Evolutionary conservation across 2,888 invertebrate genomes (phyloP).

Genomic region (Dilophus febrilis): DNA sequence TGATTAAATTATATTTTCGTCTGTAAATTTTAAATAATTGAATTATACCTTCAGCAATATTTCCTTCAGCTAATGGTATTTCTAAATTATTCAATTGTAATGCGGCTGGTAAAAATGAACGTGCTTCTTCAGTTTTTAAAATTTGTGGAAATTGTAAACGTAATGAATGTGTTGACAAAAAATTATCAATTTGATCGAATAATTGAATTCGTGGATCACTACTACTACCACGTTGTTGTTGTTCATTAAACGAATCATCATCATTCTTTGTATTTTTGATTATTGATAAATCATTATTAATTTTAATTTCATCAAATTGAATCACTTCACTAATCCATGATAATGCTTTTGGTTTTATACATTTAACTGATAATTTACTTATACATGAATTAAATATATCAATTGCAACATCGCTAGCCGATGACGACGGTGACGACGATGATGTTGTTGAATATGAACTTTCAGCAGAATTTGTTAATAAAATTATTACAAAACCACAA

Average conservation of each 20-base stretch:
- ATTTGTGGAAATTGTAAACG: slow-evolving; percentile 45
- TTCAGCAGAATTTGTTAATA: too few species aligned
- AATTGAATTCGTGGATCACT: slow-evolving; percentile 40
- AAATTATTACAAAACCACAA: too few species aligned
- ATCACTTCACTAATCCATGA: slow-evolving; percentile 53
- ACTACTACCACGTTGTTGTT: slow-evolving; percentile 14
- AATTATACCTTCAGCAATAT: slow-evolving; percentile 20
- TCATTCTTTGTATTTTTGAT: slow-evolving; percentile 39
- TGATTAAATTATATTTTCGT: neutral
- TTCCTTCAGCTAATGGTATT: slow-evolving; percentile 48
- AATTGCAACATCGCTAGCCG: slow-evolving; percentile 44
- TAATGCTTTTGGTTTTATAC: slow-evolving; percentile 61
- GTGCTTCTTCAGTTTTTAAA: slow-evolving; percentile 28
- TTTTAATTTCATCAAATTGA: slow-evolving; percentile 48
- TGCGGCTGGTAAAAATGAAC: slow-evolving; percentile 22
- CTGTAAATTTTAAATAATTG: neutral
- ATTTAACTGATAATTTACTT: slow-evolving; percentile 49
- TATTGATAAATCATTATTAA: slow-evolving; percentile 60
- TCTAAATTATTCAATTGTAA: slow-evolving; percentile 43
- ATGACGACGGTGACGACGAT: slow-evolving; percentile 13
- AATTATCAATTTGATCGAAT: slow-evolving; percentile 55
- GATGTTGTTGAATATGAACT: too few species aligned
- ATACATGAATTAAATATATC: slow-evolving; percentile 52
- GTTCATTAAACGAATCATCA: slow-evolving; percentile 25
- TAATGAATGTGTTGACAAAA: slow-evolving; percentile 57